Percentiles rank a stretch among this genome's conserved stretches.
Conservation (phyloP, 2,888 invertebrate genomes). For the Cepaea hortensis region DNA sequence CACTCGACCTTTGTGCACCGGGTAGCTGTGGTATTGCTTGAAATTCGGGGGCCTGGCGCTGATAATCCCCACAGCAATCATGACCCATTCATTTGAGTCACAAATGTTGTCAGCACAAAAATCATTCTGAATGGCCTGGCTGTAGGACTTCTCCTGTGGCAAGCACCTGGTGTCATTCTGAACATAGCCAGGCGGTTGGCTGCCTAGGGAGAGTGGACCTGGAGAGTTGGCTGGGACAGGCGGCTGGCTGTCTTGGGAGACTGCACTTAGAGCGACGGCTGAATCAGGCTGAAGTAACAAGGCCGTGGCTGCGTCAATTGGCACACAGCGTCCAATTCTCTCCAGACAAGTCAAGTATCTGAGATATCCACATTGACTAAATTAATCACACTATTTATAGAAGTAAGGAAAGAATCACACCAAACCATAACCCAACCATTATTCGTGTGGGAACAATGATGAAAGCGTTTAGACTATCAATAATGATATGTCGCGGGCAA, state of each 20-base stretch:
- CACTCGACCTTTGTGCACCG: conserved; percentile 60
- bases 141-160: conserved; percentile 52
- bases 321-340: conserved; percentile 38
- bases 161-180: conserved; percentile 51
- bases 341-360: conserved; percentile 41
- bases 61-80: conserved; percentile 65
- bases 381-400: no score
- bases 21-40: conserved; percentile 59
- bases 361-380: neutral
- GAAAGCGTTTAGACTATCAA: neutral
- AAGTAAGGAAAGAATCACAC: no score
- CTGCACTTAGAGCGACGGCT: no score
- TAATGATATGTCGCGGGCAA: neutral
- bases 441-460: neutral
- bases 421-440: no score
- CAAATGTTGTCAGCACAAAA: conserved; percentile 65
- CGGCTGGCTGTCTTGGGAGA: neutral
- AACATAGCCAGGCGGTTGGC: conserved; percentile 15
- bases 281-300: neutral
- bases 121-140: conserved; percentile 60
- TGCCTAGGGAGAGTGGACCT: neutral
- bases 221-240: neutral
- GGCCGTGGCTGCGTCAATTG: conserved; percentile 18
- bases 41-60: conserved; percentile 64
- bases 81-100: conserved; percentile 66